Evolutionary conservation across 2,888 invertebrate genomes (phyloP).

Genomic region (Chydorus sphaericus): DNA sequence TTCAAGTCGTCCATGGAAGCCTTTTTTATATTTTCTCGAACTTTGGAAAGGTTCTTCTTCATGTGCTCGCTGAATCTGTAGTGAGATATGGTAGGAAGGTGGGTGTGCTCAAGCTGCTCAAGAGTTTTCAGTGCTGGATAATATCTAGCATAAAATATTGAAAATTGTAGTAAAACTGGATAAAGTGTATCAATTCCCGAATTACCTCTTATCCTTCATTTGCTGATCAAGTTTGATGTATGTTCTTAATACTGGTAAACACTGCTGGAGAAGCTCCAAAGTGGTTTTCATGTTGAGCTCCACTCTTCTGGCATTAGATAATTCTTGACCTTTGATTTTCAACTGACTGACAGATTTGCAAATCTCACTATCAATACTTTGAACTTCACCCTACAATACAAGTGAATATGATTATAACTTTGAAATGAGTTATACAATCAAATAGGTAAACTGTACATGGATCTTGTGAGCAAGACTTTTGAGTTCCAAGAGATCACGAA

Average conservation of each 20-base stretch:
- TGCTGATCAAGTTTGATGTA: slow-evolving; percentile 89
- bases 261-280: slow-evolving; percentile 81
- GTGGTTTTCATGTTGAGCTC: slow-evolving; percentile 89
- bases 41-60: slow-evolving; percentile 70
- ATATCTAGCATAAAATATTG: slow-evolving; percentile 48
- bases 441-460: slow-evolving; percentile 47
- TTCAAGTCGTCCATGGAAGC: slow-evolving; percentile 92
- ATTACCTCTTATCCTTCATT: slow-evolving; percentile 68
- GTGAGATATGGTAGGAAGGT: slow-evolving; percentile 76
- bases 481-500: slow-evolving; percentile 84
- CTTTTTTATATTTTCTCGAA: slow-evolving; percentile 82
- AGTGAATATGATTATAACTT: no score
- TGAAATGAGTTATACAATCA: no score
- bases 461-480: slow-evolving; percentile 80
- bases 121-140: slow-evolving; percentile 95
- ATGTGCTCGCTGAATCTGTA: slow-evolving; percentile 93
- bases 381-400: slow-evolving; percentile 33
- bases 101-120: slow-evolving; percentile 85
- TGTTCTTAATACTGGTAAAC: slow-evolving; percentile 85
- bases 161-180: not conserved
- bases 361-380: slow-evolving; percentile 34
- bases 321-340: slow-evolving; percentile 61
- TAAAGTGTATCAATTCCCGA: slow-evolving; percentile 7
- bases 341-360: slow-evolving; percentile 39
- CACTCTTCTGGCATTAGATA: slow-evolving; percentile 73